Evolutionary conservation across 2,888 invertebrate species (phyloP).

Genomic region (Abrostola tripartita): DNA sequence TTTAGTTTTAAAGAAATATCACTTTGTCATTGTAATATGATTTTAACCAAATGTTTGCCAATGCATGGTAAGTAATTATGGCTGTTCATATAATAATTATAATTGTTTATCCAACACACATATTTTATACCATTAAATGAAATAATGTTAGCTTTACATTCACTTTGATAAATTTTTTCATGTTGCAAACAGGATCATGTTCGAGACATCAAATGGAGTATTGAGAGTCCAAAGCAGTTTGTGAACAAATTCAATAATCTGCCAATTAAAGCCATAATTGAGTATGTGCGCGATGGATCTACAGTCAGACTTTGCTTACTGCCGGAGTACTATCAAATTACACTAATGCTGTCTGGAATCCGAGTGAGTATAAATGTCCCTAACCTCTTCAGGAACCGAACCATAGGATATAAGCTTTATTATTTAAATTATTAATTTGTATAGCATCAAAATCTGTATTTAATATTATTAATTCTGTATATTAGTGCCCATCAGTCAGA

Average conservation of each 20-base stretch:
- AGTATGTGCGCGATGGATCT: slow-evolving; percentile 99
- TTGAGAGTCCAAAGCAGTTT: slow-evolving; percentile 91
- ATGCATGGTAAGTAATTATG: no score
- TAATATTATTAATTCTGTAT: slow-evolving; percentile 37
- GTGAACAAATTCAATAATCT: slow-evolving; percentile 96
- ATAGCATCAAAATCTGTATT: no score
- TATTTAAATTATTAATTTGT: no score
- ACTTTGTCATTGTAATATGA: no score
- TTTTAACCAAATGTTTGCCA: no score
- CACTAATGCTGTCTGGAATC: slow-evolving; percentile 98
- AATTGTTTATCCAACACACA: no score
- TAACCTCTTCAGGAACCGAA: no score
- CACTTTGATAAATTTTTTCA: neutral
- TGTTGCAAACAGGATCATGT: slow-evolving; percentile 90
- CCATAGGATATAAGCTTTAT: no score
- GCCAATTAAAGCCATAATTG: slow-evolving; percentile 97
- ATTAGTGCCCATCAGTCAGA: slow-evolving; percentile 93
- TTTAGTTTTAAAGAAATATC: no score
- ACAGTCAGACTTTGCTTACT: slow-evolving; percentile 97
- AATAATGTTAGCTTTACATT: no score
- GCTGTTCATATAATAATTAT: no score
- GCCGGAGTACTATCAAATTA: slow-evolving; percentile 97
- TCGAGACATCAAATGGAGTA: slow-evolving; percentile 95
- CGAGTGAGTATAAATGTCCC: slow-evolving; percentile 86
- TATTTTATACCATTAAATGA: no score